phyloP scores from a whole-genome alignment of 2,797 vertebrate genomes.

The Sebastiscus tertius region DNA sequence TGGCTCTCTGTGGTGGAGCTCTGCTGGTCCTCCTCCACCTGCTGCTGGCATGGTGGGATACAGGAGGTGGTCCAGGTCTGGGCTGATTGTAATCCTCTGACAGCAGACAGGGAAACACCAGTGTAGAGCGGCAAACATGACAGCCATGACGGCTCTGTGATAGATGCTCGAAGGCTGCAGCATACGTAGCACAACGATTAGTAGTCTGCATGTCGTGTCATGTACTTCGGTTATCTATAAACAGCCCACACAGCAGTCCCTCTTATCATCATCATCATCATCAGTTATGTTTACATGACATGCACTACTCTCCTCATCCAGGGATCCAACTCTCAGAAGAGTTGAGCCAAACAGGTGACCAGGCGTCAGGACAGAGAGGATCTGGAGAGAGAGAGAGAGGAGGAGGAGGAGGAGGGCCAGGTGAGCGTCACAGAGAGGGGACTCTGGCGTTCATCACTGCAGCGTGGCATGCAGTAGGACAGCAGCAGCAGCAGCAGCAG shows the following conservation, averaged over 20 bases:
- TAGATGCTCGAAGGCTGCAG: too few relatives aligned
- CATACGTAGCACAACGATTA: too few relatives aligned
- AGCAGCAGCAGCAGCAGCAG: slow-evolving; percentile 23
- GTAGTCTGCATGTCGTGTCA: too few relatives aligned
- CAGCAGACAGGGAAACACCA: background rate
- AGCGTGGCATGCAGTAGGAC: slow-evolving; percentile 24
- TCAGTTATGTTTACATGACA: too few relatives aligned
- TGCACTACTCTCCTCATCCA: background rate
- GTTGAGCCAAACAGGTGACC: background rate
- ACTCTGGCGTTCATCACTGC: slow-evolving; percentile 23
- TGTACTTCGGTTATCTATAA: too few relatives aligned
- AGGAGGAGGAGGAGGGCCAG: background rate
- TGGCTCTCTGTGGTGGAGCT: background rate
- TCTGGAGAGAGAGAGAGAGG: background rate
- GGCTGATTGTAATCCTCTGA: background rate
- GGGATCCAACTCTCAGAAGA: background rate
- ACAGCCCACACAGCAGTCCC: too few relatives aligned
- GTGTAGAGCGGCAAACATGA: too few relatives aligned
- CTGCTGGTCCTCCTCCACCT: slow-evolving; percentile 12
- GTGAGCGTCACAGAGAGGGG: slow-evolving; percentile 16
- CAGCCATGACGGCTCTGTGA: too few relatives aligned
- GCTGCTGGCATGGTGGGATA: background rate
- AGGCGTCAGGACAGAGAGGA: background rate
- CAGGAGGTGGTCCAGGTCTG: background rate
- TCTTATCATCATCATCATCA: too few relatives aligned